Evolutionary conservation across 2,113 vertebrate species (phyloP).

Genomic region (Alces alces): DNA sequence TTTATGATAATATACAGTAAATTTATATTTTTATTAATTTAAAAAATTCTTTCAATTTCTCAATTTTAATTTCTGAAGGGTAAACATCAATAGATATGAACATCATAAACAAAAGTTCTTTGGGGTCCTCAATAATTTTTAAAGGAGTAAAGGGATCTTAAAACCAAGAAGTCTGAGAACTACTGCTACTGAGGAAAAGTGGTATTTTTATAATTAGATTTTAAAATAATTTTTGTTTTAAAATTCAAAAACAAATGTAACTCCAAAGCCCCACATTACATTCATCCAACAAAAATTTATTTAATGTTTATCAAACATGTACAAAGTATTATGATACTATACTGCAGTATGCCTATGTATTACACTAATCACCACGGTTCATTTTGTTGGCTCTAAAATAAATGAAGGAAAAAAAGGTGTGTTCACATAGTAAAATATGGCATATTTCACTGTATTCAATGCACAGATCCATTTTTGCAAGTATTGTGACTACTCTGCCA

Average conservation of each 20-base stretch:
- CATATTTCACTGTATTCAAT: not conserved
- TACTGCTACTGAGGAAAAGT: not conserved
- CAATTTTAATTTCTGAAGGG: not conserved
- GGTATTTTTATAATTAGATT: not conserved
- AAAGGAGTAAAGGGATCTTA: not conserved
- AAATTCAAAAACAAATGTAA: constrained; percentile 28
- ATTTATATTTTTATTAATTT: not conserved
- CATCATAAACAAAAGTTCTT: not conserved
- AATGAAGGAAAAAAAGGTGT: not conserved
- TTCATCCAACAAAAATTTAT: constrained; percentile 1
- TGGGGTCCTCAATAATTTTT: not conserved
- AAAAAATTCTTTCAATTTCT: not conserved
- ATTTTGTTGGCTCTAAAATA: not conserved
- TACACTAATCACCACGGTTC: not conserved
- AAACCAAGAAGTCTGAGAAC: not conserved
- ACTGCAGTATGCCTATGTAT: not conserved
- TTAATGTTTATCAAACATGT: not conserved
- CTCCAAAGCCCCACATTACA: not conserved
- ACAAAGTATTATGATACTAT: not conserved
- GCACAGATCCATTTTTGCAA: not conserved
- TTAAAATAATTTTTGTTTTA: constrained; percentile 13
- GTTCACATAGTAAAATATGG: not conserved
- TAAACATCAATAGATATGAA: not conserved
- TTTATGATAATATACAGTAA: not conserved
- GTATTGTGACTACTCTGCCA: constrained; percentile 44